These are phyloP conservation scores for Cremastinae sp. DNA, from an alignment of 2,888 invertebrate species.

Conservation along the genomic window DNA sequence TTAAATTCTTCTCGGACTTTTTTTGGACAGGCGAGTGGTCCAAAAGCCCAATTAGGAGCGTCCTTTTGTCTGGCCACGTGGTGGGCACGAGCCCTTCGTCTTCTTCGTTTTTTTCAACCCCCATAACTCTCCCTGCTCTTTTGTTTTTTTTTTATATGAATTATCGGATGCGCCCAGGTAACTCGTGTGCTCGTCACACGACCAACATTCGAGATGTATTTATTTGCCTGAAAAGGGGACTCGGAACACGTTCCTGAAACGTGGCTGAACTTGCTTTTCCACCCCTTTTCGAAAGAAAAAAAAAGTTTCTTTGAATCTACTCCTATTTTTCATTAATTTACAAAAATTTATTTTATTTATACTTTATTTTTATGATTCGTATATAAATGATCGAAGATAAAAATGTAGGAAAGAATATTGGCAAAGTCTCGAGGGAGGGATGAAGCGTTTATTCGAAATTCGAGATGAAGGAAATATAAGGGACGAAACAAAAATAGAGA, in stretches of 20 bases:
- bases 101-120: constrained; percentile 33
- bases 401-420: background rate
- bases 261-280: constrained; percentile 37
- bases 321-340: background rate
- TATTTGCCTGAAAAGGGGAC: constrained; percentile 20
- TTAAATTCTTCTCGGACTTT: constrained; percentile 34
- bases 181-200: constrained; percentile 60
- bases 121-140: constrained; percentile 51
- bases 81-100: constrained; percentile 76
- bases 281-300: background rate
- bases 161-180: constrained; percentile 44
- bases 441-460: constrained; percentile 6
- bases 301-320: background rate
- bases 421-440: background rate
- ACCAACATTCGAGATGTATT: constrained; percentile 34
- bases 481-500: constrained; percentile 1
- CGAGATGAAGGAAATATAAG: constrained; percentile 14
- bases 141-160: constrained; percentile 19
- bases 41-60: constrained; percentile 79
- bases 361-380: background rate
- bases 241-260: constrained; percentile 50
- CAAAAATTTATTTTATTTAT: background rate
- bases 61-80: constrained; percentile 80
- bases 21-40: constrained; percentile 64
- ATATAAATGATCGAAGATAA: background rate